Percentiles rank a stretch among this genome's conserved stretches.
These are phyloP conservation scores for Colaptes auratus DNA, from an alignment of 2,113 vertebrate genomes.

Conservation along the genomic window DNA sequence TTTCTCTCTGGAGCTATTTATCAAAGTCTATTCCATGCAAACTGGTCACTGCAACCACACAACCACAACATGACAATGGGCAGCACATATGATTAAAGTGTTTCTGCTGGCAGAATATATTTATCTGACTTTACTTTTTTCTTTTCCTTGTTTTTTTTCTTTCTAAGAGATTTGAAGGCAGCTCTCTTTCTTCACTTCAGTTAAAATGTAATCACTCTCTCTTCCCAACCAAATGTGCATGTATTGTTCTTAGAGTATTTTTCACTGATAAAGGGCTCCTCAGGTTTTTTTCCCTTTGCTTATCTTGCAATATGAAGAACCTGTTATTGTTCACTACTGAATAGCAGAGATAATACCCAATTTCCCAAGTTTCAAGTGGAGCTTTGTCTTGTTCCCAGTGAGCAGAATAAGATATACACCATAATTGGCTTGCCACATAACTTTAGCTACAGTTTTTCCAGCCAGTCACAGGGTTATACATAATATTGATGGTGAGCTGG, in stretches of 20 bases:
- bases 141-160: neutral
- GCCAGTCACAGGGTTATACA: neutral
- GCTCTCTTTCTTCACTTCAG: neutral
- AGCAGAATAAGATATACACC: conserved; percentile 1
- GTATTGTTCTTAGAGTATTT: conserved; percentile 44
- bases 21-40: conserved; percentile 35
- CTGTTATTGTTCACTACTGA: conserved; percentile 35
- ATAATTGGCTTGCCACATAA: neutral
- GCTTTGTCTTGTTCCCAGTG: conserved; percentile 14
- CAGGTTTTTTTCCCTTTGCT: neutral
- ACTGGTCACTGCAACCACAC: neutral
- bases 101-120: conserved; percentile 18
- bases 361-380: conserved; percentile 38
- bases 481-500: neutral
- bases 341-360: conserved; percentile 9
- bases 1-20: conserved; percentile 45
- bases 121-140: neutral
- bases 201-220: conserved; percentile 20
- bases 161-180: neutral
- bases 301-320: conserved; percentile 54
- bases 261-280: conserved; percentile 36
- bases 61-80: neutral
- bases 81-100: conserved; percentile 34
- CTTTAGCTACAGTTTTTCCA: neutral
- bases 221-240: conserved; percentile 5